Conservation (phyloP, 2,888 invertebrate genomes). For the Tuberolachnus salignus region DNA sequence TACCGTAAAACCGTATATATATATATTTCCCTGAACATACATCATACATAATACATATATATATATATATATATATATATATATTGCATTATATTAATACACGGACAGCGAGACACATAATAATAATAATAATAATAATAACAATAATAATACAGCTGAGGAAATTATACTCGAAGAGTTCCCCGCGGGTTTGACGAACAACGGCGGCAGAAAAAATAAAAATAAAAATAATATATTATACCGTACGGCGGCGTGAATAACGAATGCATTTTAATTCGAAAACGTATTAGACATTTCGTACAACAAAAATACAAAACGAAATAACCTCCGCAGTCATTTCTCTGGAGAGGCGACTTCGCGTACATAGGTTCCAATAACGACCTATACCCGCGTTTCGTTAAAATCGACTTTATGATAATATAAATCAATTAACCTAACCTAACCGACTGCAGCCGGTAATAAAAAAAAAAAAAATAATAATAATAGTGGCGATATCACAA, state of each 20-base stretch:
- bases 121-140: too few relatives aligned
- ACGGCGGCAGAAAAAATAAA: neutral
- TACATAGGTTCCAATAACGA: conserved; percentile 1
- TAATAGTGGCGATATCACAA: conserved; percentile 9
- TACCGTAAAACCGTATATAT: conserved; percentile 23
- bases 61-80: too few relatives aligned
- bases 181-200: neutral
- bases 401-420: conserved; percentile 32
- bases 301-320: neutral
- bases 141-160: too few relatives aligned
- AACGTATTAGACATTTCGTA: conserved; percentile 32
- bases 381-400: neutral
- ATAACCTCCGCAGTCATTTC: conserved; percentile 8
- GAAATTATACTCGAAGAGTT: conserved; percentile 22
- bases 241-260: conserved; percentile 23
- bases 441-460: too few relatives aligned
- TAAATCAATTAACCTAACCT: conserved; percentile 10
- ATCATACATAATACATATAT: too few relatives aligned
- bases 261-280: conserved; percentile 39
- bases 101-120: too few relatives aligned
- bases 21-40: too few relatives aligned
- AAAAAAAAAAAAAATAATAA: too few relatives aligned
- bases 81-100: too few relatives aligned
- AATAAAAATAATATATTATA: neutral
- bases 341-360: conserved; percentile 34